A percentile compares a stretch with the other conserved stretches of the same genome.
Evolutionary conservation across 1,140 invertebrate species (phyloP).

Genomic region (Caenorhabditis inopinata): DNA sequence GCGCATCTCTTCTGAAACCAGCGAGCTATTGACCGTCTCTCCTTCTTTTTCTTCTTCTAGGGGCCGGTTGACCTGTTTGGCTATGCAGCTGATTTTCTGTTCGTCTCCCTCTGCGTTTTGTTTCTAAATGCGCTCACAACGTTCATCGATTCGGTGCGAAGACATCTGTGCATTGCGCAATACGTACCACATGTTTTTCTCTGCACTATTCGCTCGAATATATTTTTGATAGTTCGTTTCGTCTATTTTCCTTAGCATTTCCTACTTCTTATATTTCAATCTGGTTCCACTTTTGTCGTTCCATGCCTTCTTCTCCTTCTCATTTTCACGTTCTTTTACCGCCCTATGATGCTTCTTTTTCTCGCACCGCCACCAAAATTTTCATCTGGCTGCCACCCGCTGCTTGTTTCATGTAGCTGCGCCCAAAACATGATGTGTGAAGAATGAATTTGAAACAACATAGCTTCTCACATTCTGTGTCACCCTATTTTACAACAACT

Average conservation of each 20-base stretch:
- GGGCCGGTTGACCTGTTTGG: too few species aligned
- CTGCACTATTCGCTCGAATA: neutral
- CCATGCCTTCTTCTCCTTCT: too few species aligned
- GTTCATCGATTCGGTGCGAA: neutral
- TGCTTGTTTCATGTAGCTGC: conserved; percentile 20
- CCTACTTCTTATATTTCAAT: neutral
- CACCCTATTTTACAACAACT: conserved; percentile 12
- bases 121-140: neutral
- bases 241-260: neutral
- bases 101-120: neutral
- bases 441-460: conserved; percentile 24
- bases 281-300: conserved; percentile 25
- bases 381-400: conserved; percentile 18
- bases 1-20: too few species aligned
- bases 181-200: conserved; percentile 20
- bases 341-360: too few species aligned
- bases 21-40: neutral
- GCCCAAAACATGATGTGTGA: conserved; percentile 9
- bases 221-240: neutral
- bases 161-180: neutral
- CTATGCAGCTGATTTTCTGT: neutral
- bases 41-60: neutral
- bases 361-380: neutral
- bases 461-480: conserved; percentile 22
- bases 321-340: too few species aligned